Conservation (phyloP, 2,797 vertebrate genomes). For the Astyanax mexicanus region DNA sequence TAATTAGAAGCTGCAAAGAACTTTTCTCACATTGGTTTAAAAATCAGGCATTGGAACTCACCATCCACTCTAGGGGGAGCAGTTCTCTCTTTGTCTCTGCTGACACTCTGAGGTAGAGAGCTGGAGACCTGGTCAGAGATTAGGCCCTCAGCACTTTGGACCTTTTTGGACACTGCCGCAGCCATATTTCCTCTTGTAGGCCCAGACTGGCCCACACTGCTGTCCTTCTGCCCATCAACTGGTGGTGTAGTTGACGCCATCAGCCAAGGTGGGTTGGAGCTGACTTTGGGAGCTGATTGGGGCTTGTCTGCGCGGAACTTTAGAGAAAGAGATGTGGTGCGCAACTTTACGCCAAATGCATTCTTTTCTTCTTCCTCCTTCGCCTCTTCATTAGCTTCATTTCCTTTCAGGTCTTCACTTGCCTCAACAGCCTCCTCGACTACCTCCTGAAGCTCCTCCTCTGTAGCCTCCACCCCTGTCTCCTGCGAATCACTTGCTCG, state of each 20-base stretch:
- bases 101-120: conserved; percentile 62
- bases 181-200: conserved; percentile 36
- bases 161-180: conserved; percentile 70
- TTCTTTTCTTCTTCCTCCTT: conserved; percentile 71
- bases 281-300: conserved; percentile 67
- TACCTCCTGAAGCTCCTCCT: conserved; percentile 52
- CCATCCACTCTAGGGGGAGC: conserved; percentile 59
- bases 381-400: background rate
- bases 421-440: conserved; percentile 63
- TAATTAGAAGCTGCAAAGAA: no score
- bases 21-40: background rate
- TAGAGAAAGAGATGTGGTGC: conserved; percentile 85
- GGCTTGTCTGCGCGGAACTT: conserved; percentile 71
- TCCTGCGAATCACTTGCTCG: conserved; percentile 58
- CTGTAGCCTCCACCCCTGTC: conserved; percentile 14
- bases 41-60: conserved; percentile 58
- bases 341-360: conserved; percentile 88
- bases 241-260: conserved; percentile 63
- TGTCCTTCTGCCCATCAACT: conserved; percentile 53
- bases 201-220: conserved; percentile 54
- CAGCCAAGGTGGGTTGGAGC: background rate
- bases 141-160: conserved; percentile 64
- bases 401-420: conserved; percentile 16
- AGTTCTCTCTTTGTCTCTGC: conserved; percentile 61
- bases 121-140: conserved; percentile 17